phyloP scores from a whole-genome alignment of 2,888 invertebrate genomes.

The Cataglyphis albicans region DNA sequence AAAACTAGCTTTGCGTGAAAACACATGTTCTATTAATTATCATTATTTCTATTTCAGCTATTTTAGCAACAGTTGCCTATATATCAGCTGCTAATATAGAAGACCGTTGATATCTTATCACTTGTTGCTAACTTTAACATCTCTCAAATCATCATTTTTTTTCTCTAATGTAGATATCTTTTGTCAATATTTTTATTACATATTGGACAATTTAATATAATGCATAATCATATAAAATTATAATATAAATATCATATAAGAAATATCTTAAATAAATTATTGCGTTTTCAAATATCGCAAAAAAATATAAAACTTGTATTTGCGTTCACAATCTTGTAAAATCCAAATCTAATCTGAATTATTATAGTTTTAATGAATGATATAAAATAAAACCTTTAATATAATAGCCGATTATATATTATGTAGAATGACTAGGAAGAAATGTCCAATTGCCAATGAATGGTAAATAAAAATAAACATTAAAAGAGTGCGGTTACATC shows the following conservation, averaged over 20 bases:
- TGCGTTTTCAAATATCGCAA: neutral
- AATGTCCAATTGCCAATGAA: neutral
- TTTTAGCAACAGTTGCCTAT: neutral
- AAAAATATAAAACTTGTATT: neutral
- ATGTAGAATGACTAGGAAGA: neutral
- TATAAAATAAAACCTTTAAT: neutral
- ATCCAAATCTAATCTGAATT: neutral
- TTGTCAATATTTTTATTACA: neutral
- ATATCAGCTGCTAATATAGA: neutral
- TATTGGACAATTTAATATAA: neutral
- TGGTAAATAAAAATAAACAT: neutral
- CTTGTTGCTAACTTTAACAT: neutral
- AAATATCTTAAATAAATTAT: neutral
- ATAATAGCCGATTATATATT: neutral
- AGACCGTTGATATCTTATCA: slow-evolving; percentile 25
- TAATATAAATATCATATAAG: neutral
- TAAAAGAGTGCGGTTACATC: neutral
- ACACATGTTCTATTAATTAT: neutral
- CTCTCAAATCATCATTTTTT: neutral
- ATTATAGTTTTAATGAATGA: neutral
- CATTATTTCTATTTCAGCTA: neutral
- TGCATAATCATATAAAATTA: neutral
- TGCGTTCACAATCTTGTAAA: neutral
- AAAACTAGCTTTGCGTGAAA: neutral
- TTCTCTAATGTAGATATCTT: neutral